A percentile compares a stretch with the other conserved stretches of the same genome.
Conservation (phyloP, 2,888 invertebrate genomes). For the Plebejus argus region DNA sequence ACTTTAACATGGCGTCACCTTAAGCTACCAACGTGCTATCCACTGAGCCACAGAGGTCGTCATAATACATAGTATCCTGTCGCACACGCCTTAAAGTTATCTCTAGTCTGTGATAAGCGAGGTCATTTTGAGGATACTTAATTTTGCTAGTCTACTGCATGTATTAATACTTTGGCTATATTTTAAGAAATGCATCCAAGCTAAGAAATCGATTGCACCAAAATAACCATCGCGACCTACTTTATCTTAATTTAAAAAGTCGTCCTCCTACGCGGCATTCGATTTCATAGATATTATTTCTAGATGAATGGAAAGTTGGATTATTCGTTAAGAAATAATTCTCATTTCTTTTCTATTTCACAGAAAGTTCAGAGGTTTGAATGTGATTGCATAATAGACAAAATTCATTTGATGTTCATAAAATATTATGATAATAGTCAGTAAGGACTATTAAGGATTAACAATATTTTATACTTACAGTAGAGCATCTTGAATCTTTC, state of each 20-base stretch:
- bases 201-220: conserved; percentile 53
- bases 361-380: background rate
- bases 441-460: background rate
- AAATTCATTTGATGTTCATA: too few relatives aligned
- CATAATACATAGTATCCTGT: too few relatives aligned
- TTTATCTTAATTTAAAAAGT: conserved; percentile 47
- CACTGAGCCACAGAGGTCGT: too few relatives aligned
- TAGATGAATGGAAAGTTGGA: conserved; percentile 6
- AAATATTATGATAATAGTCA: background rate
- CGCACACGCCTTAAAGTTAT: too few relatives aligned
- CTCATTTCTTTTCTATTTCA: background rate
- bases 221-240: conserved; percentile 51
- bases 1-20: too few relatives aligned
- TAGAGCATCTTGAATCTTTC: background rate
- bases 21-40: too few relatives aligned
- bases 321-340: background rate
- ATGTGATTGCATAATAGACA: too few relatives aligned
- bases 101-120: too few relatives aligned
- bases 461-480: background rate
- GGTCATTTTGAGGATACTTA: too few relatives aligned
- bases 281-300: conserved; percentile 22
- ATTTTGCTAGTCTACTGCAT: background rate
- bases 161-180: conserved; percentile 34
- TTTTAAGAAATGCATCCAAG: conserved; percentile 57
- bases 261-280: conserved; percentile 23